Evolutionary conservation across 1,140 invertebrate species (phyloP).

Genomic region (Saccostrea glomerata): DNA sequence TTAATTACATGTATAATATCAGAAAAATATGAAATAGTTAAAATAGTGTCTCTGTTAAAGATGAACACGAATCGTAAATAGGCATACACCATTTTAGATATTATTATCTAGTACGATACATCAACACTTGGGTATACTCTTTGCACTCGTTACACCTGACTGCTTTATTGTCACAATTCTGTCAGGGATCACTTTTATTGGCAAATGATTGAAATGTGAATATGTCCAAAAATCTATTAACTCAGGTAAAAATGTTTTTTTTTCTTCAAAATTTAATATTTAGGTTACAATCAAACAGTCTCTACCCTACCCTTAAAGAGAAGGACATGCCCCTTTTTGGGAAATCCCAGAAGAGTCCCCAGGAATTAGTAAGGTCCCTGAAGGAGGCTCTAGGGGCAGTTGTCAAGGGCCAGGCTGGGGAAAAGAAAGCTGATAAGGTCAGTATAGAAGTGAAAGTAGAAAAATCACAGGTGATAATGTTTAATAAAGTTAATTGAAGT

Average conservation of each 20-base stretch:
- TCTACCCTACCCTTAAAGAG: constrained; percentile 31
- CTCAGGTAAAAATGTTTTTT: background rate
- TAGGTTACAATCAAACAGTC: constrained; percentile 8
- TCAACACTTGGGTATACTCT: too few species aligned
- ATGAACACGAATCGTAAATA: too few species aligned
- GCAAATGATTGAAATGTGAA: too few species aligned
- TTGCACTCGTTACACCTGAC: too few species aligned
- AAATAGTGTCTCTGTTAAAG: too few species aligned
- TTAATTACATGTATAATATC: too few species aligned
- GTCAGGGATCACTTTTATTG: too few species aligned
- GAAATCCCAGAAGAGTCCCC: constrained; percentile 75
- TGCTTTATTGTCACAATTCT: too few species aligned
- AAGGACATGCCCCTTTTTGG: constrained; percentile 77
- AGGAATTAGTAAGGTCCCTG: constrained; percentile 77
- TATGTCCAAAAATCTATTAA: background rate
- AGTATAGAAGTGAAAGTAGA: background rate
- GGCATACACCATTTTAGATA: too few species aligned
- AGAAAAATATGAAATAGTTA: too few species aligned
- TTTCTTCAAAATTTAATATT: background rate
- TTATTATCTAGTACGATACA: too few species aligned
- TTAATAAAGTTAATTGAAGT: background rate
- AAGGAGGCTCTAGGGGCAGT: constrained; percentile 71
- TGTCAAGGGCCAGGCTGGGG: constrained; percentile 87
- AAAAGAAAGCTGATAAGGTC: constrained; percentile 97
- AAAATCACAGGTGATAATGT: background rate